Conservation (phyloP, 2,797 vertebrate species). For the Thripadectes ignobilis region DNA sequence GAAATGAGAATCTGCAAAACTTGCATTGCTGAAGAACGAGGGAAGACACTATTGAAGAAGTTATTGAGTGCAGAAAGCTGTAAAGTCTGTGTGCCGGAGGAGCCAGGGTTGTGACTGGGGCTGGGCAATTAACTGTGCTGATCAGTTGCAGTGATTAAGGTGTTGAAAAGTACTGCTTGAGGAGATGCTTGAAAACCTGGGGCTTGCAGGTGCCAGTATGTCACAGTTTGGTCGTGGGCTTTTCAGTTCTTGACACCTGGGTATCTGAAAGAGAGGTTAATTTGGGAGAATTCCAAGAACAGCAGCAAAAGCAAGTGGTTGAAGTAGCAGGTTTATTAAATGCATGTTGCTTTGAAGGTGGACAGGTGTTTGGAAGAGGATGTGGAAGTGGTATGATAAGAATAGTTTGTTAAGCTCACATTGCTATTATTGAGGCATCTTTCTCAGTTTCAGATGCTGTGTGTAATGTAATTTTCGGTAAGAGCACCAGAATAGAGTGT, state of each 20-base stretch:
- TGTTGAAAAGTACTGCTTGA: neutral
- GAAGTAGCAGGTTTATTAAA: neutral
- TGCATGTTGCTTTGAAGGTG: neutral
- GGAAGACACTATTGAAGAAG: neutral
- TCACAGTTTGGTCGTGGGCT: neutral
- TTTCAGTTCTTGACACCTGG: neutral
- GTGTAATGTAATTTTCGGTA: constrained; percentile 18
- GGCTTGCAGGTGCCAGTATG: neutral
- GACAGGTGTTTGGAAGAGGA: constrained; percentile 44
- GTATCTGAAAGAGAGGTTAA: neutral
- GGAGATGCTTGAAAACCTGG: neutral
- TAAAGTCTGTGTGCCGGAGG: neutral
- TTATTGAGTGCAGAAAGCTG: neutral
- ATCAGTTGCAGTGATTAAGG: accelerated
- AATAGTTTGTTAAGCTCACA: neutral
- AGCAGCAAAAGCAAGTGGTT: neutral
- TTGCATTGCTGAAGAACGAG: neutral
- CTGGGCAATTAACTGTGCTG: neutral
- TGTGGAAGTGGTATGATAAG: neutral
- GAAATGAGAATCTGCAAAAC: neutral
- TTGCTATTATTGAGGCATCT: neutral
- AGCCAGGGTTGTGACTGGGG: neutral
- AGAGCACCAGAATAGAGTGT: constrained; percentile 19
- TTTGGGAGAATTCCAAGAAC: neutral
- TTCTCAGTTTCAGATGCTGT: constrained; percentile 56